Conservation (phyloP, 1,140 invertebrate genomes). For the Formica exsecta region DNA sequence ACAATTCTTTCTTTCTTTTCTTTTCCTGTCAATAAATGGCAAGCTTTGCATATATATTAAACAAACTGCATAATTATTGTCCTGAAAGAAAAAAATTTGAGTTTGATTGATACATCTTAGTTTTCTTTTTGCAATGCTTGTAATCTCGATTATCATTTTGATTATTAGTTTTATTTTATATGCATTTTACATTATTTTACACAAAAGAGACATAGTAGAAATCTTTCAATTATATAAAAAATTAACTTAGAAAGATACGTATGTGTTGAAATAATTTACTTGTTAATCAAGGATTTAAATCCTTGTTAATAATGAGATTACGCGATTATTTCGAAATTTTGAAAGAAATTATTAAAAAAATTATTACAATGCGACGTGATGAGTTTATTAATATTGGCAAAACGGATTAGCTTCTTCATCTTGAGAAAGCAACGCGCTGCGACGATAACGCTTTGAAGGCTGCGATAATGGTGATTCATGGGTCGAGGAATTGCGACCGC, state of each 20-base stretch:
- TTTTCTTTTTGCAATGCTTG: not conserved
- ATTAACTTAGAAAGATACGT: not conserved
- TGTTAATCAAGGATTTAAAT: not conserved
- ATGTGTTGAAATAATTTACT: not conserved
- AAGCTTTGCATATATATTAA: not conserved
- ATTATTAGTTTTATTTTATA: not conserved
- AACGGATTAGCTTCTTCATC: conserved; percentile 38
- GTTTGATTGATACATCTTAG: not conserved
- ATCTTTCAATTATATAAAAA: not conserved
- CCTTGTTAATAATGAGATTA: not conserved
- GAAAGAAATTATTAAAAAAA: not conserved
- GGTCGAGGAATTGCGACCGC: conserved; percentile 57
- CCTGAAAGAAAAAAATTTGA: not conserved
- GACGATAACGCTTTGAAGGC: conserved; percentile 38
- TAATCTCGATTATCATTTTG: not conserved
- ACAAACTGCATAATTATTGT: not conserved
- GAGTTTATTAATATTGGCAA: conserved; percentile 28
- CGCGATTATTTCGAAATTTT: not conserved
- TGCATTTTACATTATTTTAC: not conserved
- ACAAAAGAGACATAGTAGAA: not conserved
- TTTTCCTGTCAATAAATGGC: too few relatives aligned
- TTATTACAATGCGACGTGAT: not conserved
- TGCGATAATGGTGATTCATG: conserved; percentile 73
- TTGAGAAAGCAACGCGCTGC: conserved; percentile 27
- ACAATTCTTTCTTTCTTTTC: not conserved